phyloP scores from a whole-genome alignment of 2,797 vertebrate species.

The Anomalospiza imberbis region DNA sequence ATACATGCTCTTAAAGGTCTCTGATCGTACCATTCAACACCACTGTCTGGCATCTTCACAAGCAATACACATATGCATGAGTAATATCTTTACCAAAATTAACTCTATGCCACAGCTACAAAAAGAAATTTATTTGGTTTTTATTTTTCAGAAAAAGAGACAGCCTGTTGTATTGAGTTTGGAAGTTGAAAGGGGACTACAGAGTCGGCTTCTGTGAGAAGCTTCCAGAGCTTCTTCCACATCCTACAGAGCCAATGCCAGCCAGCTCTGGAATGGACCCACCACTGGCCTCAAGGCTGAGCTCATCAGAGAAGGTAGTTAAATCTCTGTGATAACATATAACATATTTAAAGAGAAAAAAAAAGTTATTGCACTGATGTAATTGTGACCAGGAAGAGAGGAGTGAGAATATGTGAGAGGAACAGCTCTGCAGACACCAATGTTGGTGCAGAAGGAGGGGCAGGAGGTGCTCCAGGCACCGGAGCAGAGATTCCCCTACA shows the following conservation, averaged over 20 bases:
- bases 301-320: neutral
- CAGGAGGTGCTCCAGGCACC: neutral
- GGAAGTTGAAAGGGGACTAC: neutral
- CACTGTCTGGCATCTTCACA: neutral
- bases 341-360: neutral
- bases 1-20: neutral
- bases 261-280: neutral
- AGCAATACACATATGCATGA: neutral
- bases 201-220: neutral
- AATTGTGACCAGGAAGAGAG: neutral
- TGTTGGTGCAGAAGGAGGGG: neutral
- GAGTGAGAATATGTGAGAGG: neutral
- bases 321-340: neutral
- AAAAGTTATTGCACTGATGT: neutral
- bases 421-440: neutral
- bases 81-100: neutral
- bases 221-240: neutral
- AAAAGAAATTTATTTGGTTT: neutral
- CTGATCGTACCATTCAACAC: neutral
- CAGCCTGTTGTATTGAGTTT: neutral
- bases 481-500: neutral
- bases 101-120: neutral
- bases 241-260: neutral
- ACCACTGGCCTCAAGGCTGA: neutral
- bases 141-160: neutral